Base-by-base conservation (phyloP, 2,888 invertebrate genomes). In the Cataglyphis rosenhaueri region DNA sequence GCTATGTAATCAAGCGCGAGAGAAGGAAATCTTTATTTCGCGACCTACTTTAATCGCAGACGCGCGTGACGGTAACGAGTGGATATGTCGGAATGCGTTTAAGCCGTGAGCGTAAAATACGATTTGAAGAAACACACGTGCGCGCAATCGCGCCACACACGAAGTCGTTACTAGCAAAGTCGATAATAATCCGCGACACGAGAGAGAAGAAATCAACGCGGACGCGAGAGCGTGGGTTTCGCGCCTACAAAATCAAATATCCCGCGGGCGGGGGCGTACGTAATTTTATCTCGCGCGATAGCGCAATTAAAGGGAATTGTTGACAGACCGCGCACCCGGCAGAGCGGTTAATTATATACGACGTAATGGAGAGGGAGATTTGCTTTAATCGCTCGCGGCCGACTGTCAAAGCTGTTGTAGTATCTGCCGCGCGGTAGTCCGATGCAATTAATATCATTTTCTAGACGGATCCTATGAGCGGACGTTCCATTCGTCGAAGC, bases 251-350 rank as follows among this genome's bases (percentile, higher is more conserved):
- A 81, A 48, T 75, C 75, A 81, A 85, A 84, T 84, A 70, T 70
- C 65, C 79, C 75, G 75, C 66, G 41, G 64, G 61, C 76, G 21
- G 32, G 55, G 66, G 76, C 59, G 38, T 48, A 38, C 68, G 75
- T 62, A 84, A 82, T 84, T 76, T 71, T 52, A 71, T 78, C 48
- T 68, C 52, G 74, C 70, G 78, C 65, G 70, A 70, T 74, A 79
- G 78, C 62, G 74, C 84, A 84, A 85, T 85, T 79, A 85, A 84
- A 73, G 57, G 79, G 82, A 82, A 85, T 82, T 76, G 82, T 84
- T 48, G 82, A 76, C 68, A 65, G 52, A 29, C 44, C 59, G 70
- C 55, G 52, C 64, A 44, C 41, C n/a, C 52, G 57, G 57, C 38
- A 66, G 55, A 83, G 57, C 44, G 25, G 48, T 73, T 65, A 81